These are phyloP conservation scores for Napeogenes inachia DNA, from an alignment of 2,888 invertebrate species.

Conservation along the genomic window DNA sequence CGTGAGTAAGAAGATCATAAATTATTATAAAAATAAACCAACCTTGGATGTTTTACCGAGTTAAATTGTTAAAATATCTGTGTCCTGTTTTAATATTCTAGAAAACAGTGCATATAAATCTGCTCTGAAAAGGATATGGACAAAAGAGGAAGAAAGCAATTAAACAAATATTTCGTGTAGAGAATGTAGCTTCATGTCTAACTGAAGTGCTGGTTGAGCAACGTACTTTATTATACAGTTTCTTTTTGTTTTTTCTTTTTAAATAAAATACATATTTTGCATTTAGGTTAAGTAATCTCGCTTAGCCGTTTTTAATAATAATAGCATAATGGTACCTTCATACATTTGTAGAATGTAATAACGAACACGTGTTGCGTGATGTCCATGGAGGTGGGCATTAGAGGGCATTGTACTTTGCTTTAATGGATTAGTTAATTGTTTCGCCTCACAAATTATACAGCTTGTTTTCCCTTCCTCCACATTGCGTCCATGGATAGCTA, in stretches of 20 bases:
- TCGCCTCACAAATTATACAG: conserved; percentile 16
- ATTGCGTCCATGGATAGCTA: conserved; percentile 13
- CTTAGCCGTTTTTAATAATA: background rate
- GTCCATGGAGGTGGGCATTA: conserved; percentile 33
- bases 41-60: no score
- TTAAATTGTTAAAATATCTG: no score
- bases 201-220: no score
- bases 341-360: conserved; percentile 19
- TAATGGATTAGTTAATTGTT: conserved; percentile 32
- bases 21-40: no score
- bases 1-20: no score
- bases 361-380: conserved; percentile 37
- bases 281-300: background rate
- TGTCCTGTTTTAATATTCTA: background rate
- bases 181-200: no score
- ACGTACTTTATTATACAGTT: no score
- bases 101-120: conserved; percentile 16
- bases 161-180: conserved; percentile 50
- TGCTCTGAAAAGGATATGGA: conserved; percentile 12
- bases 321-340: background rate
- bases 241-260: no score
- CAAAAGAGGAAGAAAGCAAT: conserved; percentile 61
- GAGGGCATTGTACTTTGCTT: conserved; percentile 37
- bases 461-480: conserved; percentile 20
- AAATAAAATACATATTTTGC: background rate